Conservation (phyloP, 1,140 invertebrate species). For the Habropoda laboriosa region DNA sequence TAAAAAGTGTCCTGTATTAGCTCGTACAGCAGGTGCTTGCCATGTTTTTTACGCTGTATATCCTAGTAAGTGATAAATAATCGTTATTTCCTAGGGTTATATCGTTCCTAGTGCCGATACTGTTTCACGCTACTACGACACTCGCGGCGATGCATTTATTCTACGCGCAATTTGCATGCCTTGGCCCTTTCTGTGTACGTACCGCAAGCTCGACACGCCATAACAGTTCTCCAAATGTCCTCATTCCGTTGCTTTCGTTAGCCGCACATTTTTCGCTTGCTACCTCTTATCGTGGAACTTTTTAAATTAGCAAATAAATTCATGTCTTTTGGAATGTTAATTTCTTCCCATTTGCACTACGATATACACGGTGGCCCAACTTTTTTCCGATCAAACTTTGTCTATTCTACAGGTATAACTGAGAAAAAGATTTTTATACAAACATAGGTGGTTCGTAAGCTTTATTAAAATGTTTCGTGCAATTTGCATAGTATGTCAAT, state of each 20-base stretch:
- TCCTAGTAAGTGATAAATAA: slow-evolving; percentile 18
- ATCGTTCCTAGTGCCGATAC: slow-evolving; percentile 2
- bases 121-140: slow-evolving; percentile 11
- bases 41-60: background rate
- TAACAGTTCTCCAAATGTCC: slow-evolving; percentile 20
- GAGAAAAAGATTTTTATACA: too few species aligned
- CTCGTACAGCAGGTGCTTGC: too few species aligned
- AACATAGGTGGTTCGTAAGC: too few species aligned
- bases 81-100: slow-evolving; percentile 17
- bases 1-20: background rate
- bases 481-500: too few species aligned
- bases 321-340: background rate
- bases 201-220: background rate
- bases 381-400: too few species aligned
- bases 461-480: too few species aligned
- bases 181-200: slow-evolving; percentile 21
- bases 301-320: background rate
- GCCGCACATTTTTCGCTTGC: background rate
- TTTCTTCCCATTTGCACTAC: too few species aligned
- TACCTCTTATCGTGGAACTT: background rate
- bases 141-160: slow-evolving; percentile 23
- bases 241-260: slow-evolving; percentile 16
- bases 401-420: too few species aligned
- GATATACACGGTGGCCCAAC: too few species aligned
- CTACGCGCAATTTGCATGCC: slow-evolving; percentile 41